Base-by-base conservation (phyloP, 2,888 invertebrate species). In the Seira sanloemensis region DNA sequence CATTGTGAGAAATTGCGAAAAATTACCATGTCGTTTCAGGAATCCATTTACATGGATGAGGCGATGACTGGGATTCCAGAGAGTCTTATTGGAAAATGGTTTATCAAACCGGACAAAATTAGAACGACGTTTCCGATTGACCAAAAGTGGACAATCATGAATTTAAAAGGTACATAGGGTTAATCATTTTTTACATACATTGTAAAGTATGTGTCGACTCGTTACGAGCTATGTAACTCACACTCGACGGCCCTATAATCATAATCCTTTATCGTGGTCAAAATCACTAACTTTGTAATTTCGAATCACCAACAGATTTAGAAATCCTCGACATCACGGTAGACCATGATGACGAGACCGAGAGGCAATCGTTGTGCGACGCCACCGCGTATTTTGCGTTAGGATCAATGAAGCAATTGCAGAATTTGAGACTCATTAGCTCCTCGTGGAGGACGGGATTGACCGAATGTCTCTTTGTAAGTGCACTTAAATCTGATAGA, bases 401-500 rank as follows among this genome's bases (percentile, higher is more conserved):
- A 7, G 7, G n/a, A 12, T 24, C 23, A 16, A 65, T 81, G 76
- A 25, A 7, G 0, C 46, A 65, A 4, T 23, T 80, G 26, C 21
- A 54, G 1, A 23, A 69, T 18, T 23, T 80, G 58, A 75, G 75
- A 21, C 21, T 80, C 25, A 58, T 24, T 12, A 50, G 67, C 16
- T 74, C 65, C 18, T 37, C 74, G 46, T 75, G 80, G 80, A n/a
- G 25, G 2, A 9, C 46, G 9, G 80, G 80, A 46, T 65, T 75
- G 16, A 74, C 50, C 1, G 9, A 24, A 2, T 80, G 80, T 25
- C 25, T 27, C n/a, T 80, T 80, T 27, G 80, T 80, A 75, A 80
- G 74, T 46, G 21, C 9, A 25, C 1, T 68, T 68, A 9, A 50
- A 5, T 18, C 4, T 68, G 1, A n/a, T 12, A 26, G 9, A 19